Evolutionary conservation across 2,797 vertebrate species (phyloP).

Genomic region (Kryptolebias ocellatus): DNA sequence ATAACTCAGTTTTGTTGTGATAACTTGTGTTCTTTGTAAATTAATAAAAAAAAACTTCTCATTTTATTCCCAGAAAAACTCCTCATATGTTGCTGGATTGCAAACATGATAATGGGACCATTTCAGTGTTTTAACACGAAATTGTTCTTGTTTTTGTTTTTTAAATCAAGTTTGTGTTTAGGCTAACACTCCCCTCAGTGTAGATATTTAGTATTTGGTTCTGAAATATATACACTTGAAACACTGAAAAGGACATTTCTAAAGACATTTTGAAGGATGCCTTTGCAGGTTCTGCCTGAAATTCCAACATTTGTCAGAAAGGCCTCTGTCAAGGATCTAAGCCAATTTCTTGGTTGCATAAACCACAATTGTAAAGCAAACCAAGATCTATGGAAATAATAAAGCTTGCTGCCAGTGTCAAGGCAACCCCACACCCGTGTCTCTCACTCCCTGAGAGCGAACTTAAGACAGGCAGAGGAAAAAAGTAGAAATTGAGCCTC

Average conservation of each 20-base stretch:
- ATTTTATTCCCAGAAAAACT: slow-evolving; percentile 35
- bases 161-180: slow-evolving; percentile 29
- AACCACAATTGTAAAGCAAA: no score
- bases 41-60: slow-evolving; percentile 10
- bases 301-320: no score
- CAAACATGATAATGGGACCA: slow-evolving; percentile 53
- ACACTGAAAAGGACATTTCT: not conserved
- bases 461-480: no score
- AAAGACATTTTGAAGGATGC: no score
- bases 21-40: slow-evolving; percentile 36
- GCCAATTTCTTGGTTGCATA: no score
- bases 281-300: no score
- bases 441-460: no score
- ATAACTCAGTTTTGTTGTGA: slow-evolving; percentile 26
- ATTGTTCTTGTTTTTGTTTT: slow-evolving; percentile 36
- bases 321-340: no score
- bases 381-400: no score
- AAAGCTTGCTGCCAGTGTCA: no score
- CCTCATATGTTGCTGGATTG: slow-evolving; percentile 33
- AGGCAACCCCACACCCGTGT: no score
- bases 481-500: no score
- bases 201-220: slow-evolving; percentile 9
- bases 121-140: slow-evolving; percentile 34
- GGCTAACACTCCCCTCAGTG: slow-evolving; percentile 4
- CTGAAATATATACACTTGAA: slow-evolving; percentile 2